Base-by-base conservation (phyloP, 1,140 invertebrate species). In the Phthorimaea operculella region DNA sequence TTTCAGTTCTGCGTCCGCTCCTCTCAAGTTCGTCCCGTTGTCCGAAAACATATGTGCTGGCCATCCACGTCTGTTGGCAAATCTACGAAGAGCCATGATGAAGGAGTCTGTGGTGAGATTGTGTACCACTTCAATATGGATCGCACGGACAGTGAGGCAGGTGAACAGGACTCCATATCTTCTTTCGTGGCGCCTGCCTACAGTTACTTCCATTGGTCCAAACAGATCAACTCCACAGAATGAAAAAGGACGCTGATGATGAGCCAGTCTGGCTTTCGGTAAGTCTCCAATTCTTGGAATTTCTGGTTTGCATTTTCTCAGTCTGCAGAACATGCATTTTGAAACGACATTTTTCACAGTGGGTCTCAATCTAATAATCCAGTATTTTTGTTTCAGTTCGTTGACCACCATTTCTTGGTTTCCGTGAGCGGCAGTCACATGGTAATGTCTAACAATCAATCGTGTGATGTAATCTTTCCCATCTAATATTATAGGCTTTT, bases 41-140 rank as follows among this genome's bases (percentile, higher is more conserved):
- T n/a, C n/a, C n/a, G n/a, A n/a, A n/a, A n/a, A n/a, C n/a, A n/a
- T n/a, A n/a, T n/a, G n/a, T n/a, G n/a, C n/a, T n/a, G n/a, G n/a
- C n/a, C n/a, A n/a, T n/a, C n/a, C n/a, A n/a, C n/a, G n/a, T n/a
- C 74, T 52, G 16, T 70, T 59, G 16, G 86, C 68, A 60, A 87
- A 84, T 21, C 79, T 33, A 18, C 70, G 55, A 0, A 86, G 47
- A 33, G 70, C 60, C 50, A 66, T 62, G 14, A 85, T 51, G 60
- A 80, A 80, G 9, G 60, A 48, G 8, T 64, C 57, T 12, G 52
- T 53, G 11, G 57, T 55, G 5, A 68, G 47, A 8, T 52, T 34
- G n/a, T n/a, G 42, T 1, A 63, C 60, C 0, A 58, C 4, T 51
- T 68, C 65, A 1, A 68, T 14, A 53, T 68, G 65, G 12, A 68